Evolutionary conservation across 2,888 invertebrate species (phyloP).

Genomic region (Auanema freiburgensis): DNA sequence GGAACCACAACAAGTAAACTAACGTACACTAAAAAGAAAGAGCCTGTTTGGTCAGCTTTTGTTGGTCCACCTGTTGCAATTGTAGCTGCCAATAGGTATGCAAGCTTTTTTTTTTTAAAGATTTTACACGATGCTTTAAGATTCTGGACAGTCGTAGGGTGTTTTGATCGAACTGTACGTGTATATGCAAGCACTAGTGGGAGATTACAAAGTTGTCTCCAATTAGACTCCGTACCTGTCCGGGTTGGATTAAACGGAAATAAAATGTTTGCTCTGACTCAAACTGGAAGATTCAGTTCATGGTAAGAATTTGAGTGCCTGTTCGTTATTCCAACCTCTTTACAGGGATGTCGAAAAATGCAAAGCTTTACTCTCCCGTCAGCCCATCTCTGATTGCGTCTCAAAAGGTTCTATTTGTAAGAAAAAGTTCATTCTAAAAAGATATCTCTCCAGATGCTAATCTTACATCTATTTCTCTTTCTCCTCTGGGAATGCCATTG

Average conservation of each 20-base stretch:
- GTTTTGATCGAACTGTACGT: constrained; percentile 35
- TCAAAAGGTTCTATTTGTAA: constrained; percentile 16
- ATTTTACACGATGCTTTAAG: constrained; percentile 17
- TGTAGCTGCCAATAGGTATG: constrained; percentile 35
- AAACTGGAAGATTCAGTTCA: constrained; percentile 30
- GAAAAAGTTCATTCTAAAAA: too few species aligned
- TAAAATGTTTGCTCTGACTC: constrained; percentile 33
- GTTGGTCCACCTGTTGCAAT: constrained; percentile 28
- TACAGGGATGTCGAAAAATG: constrained; percentile 25
- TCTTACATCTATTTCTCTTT: constrained; percentile 14
- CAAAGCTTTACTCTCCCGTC: constrained; percentile 22
- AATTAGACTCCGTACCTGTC: constrained; percentile 35
- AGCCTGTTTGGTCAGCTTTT: constrained; percentile 25
- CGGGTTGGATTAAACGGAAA: constrained; percentile 32
- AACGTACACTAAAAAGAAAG: constrained; percentile 3
- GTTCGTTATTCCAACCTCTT: too few species aligned
- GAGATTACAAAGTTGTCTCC: constrained; percentile 20
- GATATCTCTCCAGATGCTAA: constrained; percentile 19
- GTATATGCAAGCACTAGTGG: constrained; percentile 28
- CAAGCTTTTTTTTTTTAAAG: background rate
- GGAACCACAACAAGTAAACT: constrained; percentile 30
- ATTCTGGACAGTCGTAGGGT: constrained; percentile 28
- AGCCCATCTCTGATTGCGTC: constrained; percentile 37
- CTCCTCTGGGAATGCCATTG: constrained; percentile 30
- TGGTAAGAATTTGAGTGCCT: too few species aligned